Percentiles rank a stretch among this genome's conserved stretches.
phyloP scores from a whole-genome alignment of 35 echinoderm and acorn worm genomes.

The Apostichopus californicus region DNA sequence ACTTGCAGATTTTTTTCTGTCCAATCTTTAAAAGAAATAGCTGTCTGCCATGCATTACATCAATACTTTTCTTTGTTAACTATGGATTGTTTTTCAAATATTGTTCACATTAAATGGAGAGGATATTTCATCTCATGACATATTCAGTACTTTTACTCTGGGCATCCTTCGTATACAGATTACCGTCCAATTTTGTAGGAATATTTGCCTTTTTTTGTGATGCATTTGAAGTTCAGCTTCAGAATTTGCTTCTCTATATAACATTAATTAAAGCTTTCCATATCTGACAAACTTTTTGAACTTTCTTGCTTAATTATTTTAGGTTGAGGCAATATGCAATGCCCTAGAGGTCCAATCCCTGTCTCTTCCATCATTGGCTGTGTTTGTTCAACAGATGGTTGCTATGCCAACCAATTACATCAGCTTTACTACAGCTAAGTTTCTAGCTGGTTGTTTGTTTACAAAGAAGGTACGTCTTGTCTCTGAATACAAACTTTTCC shows the following conservation, averaged over 20 bases:
- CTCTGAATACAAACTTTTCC: not conserved
- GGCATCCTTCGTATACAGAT: too few species aligned
- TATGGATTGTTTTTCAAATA: too few species aligned
- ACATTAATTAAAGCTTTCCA: not conserved
- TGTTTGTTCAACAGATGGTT: not conserved
- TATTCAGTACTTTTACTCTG: too few species aligned
- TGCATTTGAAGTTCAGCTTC: not conserved
- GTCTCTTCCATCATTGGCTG: not conserved
- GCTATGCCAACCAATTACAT: slow-evolving; percentile 4
- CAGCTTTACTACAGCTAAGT: slow-evolving; percentile 18
- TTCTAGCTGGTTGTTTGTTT: slow-evolving; percentile 7
- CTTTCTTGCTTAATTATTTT: not conserved
- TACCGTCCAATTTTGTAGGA: too few species aligned
- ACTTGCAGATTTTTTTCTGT: too few species aligned
- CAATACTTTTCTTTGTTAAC: too few species aligned
- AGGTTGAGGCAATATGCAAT: not conserved
- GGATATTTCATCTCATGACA: too few species aligned
- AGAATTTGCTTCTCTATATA: not conserved
- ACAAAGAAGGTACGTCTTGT: slow-evolving; percentile 12
- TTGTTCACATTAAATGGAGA: too few species aligned
- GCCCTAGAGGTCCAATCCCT: not conserved
- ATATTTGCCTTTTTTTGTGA: too few species aligned
- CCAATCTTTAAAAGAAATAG: too few species aligned
- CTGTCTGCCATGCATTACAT: too few species aligned
- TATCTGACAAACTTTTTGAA: not conserved